Evolutionary conservation across 2,113 vertebrate genomes (phyloP), one percentile per base, ranked within the genome.

Genomic region (Galeopterus variegatus): DNA sequence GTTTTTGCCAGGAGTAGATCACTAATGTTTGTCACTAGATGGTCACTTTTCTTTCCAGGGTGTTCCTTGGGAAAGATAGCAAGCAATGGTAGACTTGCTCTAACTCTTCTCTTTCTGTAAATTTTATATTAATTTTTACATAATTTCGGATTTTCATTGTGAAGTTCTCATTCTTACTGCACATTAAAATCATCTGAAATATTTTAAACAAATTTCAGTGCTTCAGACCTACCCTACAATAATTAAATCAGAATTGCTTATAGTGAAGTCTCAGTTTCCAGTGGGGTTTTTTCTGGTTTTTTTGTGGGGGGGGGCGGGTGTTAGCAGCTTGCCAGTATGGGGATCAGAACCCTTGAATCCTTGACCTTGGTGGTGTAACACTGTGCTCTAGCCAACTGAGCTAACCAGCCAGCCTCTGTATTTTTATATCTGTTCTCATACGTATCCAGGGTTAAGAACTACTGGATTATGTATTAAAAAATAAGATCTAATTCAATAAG

Each of bases 151-250:
- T 88, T 91, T 94, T 60, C 9, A 54, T n/a, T 28, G 75, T 62
- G 69, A 41, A 94, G 50, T 82, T 60, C 8, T 69, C 9, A 24
- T 41, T 3, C 5, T 81, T 83, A 52, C 48, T 60, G 12, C 24
- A 87, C 28, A 72, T 64, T 41, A 56, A 82, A 89, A 72, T 73
- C 18, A n/a, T 86, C 33, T 85, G 8, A 95, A 95, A 41, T 83
- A 58, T 26, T 24, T 67, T 54, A 31, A 33, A 70, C 21, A 28
- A 92, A 76, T 62, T 60, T 70, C 54, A 83, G 8, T 62, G 41
- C 14, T 70, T 76, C 41, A 77, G 23, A 10, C 19, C 28, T 8
- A 45, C 14, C 6, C 4, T 65, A 80, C 75, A 67, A 45, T 6
- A 75, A 28, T 81, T 67, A 67, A 67, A 65, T 72, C 33, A 87